These are phyloP conservation scores for Chaunax sp. DNA, from an alignment of 2,797 vertebrate species.

Conservation along the genomic window DNA sequence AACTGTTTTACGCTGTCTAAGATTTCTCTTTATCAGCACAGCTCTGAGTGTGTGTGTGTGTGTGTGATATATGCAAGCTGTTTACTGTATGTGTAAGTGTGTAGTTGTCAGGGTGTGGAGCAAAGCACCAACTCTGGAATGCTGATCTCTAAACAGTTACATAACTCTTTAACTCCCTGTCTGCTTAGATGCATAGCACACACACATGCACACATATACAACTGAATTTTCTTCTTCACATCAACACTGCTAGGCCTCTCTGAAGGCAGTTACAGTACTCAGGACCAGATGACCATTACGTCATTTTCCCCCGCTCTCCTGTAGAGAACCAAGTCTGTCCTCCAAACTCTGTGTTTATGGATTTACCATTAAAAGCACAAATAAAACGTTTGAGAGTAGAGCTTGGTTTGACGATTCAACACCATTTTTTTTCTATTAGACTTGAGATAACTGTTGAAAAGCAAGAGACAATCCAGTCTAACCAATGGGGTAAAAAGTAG, in stretches of 20 bases:
- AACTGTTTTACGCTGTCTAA: too few species aligned
- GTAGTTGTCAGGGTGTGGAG: slow-evolving; percentile 64
- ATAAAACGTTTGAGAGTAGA: slow-evolving; percentile 7
- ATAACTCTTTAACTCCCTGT: slow-evolving; percentile 65
- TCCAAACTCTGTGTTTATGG: slow-evolving; percentile 10
- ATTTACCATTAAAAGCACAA: neutral
- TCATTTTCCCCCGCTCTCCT: slow-evolving; percentile 28
- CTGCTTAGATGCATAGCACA: slow-evolving; percentile 20
- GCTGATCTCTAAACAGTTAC: slow-evolving; percentile 61
- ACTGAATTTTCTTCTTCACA: too few species aligned
- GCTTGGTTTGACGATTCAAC: slow-evolving; percentile 20
- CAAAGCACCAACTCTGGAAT: slow-evolving; percentile 65
- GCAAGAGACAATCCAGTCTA: neutral
- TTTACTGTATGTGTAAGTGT: slow-evolving; percentile 40
- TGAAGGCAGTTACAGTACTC: slow-evolving; percentile 15
- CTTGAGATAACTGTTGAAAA: slow-evolving; percentile 17
- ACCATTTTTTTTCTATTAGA: slow-evolving; percentile 8
- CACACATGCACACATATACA: slow-evolving; percentile 14
- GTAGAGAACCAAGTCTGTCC: slow-evolving; percentile 5
- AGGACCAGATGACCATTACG: slow-evolving; percentile 51
- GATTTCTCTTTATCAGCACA: slow-evolving; percentile 19
- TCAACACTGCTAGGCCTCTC: slow-evolving; percentile 15
- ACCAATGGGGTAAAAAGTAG: neutral
- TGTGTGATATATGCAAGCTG: slow-evolving; percentile 20
- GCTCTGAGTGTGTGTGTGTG: slow-evolving; percentile 16